phyloP scores from a whole-genome alignment of 2,888 invertebrate genomes.

The Drosophila monieri region DNA sequence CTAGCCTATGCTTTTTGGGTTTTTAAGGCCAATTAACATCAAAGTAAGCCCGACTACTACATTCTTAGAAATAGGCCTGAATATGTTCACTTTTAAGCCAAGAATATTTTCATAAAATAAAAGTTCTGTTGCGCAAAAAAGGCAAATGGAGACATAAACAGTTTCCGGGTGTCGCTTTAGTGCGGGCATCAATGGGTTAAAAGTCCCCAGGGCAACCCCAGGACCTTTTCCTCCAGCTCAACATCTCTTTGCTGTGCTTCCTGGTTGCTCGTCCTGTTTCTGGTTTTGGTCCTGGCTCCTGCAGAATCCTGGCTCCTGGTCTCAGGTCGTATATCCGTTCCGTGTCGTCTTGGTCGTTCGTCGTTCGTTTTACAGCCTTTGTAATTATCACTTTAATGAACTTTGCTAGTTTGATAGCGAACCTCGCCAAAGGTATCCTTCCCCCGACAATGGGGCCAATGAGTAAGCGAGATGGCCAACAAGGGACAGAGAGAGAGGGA shows the following conservation, averaged over 20 bases:
- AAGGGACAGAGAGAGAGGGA: background rate
- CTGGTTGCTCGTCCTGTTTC: slow-evolving; percentile 1
- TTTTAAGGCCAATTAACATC: background rate
- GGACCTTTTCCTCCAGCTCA: too few relatives aligned
- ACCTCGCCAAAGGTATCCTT: slow-evolving; percentile 51
- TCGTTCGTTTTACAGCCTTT: slow-evolving; percentile 61
- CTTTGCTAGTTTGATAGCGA: slow-evolving; percentile 71
- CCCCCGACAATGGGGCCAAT: slow-evolving; percentile 15
- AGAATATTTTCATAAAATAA: background rate
- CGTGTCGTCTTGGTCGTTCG: slow-evolving; percentile 27
- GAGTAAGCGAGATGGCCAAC: background rate
- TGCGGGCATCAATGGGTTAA: slow-evolving; percentile 14
- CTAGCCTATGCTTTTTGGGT: too few relatives aligned
- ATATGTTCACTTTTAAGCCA: background rate
- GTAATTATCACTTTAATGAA: slow-evolving; percentile 80
- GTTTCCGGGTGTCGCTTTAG: slow-evolving; percentile 1
- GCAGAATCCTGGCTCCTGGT: slow-evolving; percentile 10
- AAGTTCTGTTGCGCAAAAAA: background rate
- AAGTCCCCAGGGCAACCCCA: slow-evolving; percentile 2
- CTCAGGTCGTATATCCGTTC: slow-evolving; percentile 40
- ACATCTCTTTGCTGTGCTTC: background rate
- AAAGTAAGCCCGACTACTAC: background rate
- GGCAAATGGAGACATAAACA: background rate
- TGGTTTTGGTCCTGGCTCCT: background rate
- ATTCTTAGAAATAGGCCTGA: background rate